A percentile compares a stretch with the other conserved stretches of the same genome.
Conservation (phyloP, 1,140 invertebrate genomes). For the Pissodes strobi region DNA sequence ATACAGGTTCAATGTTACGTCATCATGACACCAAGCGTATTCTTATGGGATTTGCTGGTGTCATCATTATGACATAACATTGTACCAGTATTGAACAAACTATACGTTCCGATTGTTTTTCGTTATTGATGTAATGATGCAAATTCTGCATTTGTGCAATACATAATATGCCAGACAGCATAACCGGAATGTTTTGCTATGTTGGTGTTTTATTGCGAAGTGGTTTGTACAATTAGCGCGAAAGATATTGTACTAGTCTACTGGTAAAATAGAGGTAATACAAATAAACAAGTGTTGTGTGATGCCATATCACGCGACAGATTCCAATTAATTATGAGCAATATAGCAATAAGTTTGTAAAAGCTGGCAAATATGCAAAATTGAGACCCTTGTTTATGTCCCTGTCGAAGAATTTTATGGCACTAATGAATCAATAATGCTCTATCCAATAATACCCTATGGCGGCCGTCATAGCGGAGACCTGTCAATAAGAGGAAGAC, state of each 20-base stretch:
- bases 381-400: too few species aligned
- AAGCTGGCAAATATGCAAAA: background rate
- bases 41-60: too few species aligned
- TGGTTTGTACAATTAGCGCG: too few species aligned
- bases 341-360: background rate
- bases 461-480: conserved; percentile 2
- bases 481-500: conserved; percentile 14
- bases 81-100: too few species aligned
- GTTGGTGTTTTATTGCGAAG: background rate
- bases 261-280: background rate
- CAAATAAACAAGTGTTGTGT: background rate
- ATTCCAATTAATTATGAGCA: background rate
- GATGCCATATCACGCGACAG: background rate
- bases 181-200: background rate
- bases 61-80: too few species aligned
- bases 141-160: background rate
- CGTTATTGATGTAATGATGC: background rate
- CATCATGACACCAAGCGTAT: too few species aligned
- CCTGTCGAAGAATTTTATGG: background rate
- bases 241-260: background rate
- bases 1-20: too few species aligned
- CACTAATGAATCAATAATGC: conserved; percentile 20
- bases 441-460: conserved; percentile 15
- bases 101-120: background rate
- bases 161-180: background rate